Base-by-base conservation (phyloP, 2,113 vertebrate genomes). In the Lontra canadensis region DNA sequence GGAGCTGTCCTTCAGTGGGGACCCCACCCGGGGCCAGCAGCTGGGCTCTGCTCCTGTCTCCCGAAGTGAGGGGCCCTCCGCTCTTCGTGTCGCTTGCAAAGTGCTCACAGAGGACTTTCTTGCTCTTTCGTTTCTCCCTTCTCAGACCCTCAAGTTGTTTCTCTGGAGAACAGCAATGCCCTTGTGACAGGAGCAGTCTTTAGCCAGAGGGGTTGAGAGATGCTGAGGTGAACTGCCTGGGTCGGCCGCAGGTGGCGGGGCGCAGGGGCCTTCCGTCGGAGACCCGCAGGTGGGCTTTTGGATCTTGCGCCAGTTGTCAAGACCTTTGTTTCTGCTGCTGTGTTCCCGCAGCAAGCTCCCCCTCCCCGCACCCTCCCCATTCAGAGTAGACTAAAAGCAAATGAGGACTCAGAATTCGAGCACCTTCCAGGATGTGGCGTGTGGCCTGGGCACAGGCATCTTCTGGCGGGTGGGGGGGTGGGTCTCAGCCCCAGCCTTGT, bases 241-340 rank as follows among this genome's bases (percentile, higher is more conserved):
- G 12, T 34, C 20, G 0, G 1, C 49, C 21, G 15, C 55, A 0
- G 13, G 36, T 7, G 29, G 67, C 11, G 10, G 21, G 39, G 13
- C 8, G 1, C 23, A 21, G 3, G 20, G 13, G 21, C 59, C 59
- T 61, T 57, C 47, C 29, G 7, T 14, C 14, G 0, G 49, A 14
- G 49, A 5, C 8, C 49, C 49, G 9, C 49, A 52, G 52, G 52
- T 52, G 52, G 21, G 65, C 34, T 42, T 80, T 18, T 31, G 2
- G 7, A 3, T 49, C 31, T 59, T 1, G 0, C 47, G 18, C 26
- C 11, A 2, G 1, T 9, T 1, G 3, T 29, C 34, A 6, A n/a
- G n/a, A 11, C 23, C 44, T 18, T 11, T 34, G n/a, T 15, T 31
- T 83, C 42, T 42, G 15, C 81, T n/a, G 31, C 55, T 21, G 17